These are phyloP conservation scores for Elanus axillaris DNA, from an alignment of 2,113 vertebrate genomes.

Conservation along the genomic window DNA sequence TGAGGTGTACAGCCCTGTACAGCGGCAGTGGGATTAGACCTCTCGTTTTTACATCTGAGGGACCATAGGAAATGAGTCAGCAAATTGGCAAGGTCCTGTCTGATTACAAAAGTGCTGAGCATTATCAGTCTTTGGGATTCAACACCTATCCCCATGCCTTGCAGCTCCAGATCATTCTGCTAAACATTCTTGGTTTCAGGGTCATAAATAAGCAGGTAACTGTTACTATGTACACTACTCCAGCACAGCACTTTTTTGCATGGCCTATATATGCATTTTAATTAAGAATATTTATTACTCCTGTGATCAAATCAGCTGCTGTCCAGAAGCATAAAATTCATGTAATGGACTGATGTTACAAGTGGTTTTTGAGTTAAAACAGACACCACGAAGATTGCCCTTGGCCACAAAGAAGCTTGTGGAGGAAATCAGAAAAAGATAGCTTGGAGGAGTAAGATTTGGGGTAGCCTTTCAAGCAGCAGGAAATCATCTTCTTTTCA, in stretches of 20 bases:
- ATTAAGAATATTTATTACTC: not conserved
- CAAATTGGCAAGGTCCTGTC: conserved; percentile 8
- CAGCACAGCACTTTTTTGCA: not conserved
- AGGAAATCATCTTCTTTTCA: not conserved
- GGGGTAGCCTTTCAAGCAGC: not conserved
- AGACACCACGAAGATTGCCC: not conserved
- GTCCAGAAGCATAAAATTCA: not conserved
- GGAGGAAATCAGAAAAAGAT: not conserved
- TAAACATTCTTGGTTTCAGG: not conserved
- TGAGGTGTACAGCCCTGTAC: conserved; percentile 4
- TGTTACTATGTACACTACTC: not conserved
- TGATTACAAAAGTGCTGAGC: conserved; percentile 50
- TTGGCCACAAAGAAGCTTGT: not conserved
- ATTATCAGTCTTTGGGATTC: not conserved
- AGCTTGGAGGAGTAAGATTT: not conserved
- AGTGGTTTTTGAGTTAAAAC: not conserved
- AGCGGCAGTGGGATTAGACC: conserved; percentile 35
- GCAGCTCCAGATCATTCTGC: not conserved
- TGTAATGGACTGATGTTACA: not conserved
- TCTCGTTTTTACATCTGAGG: not conserved
- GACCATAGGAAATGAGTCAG: conserved; percentile 54
- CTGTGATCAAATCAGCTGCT: not conserved
- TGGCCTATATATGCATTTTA: not conserved
- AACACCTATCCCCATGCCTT: not conserved
- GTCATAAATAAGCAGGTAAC: not conserved